Conservation (phyloP, 2,797 vertebrate genomes). For the Cyclura pinguis region DNA sequence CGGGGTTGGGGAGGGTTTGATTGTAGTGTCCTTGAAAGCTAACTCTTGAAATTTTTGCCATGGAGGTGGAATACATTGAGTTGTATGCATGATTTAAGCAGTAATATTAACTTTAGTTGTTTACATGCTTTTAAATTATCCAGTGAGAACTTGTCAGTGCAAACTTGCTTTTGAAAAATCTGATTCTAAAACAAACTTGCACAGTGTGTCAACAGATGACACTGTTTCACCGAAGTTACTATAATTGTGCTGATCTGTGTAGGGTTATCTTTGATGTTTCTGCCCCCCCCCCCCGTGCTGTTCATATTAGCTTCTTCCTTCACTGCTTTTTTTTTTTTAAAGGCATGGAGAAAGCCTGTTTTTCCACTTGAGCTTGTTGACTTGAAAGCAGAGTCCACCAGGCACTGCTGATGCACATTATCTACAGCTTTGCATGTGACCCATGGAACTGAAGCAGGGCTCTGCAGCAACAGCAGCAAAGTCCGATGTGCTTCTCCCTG, state of each 20-base stretch:
- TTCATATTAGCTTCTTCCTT: slow-evolving; percentile 56
- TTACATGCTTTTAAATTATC: slow-evolving; percentile 75
- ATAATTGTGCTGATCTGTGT: slow-evolving; percentile 49
- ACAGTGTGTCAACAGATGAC: slow-evolving; percentile 64
- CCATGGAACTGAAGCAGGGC: background rate
- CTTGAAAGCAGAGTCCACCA: slow-evolving; percentile 3
- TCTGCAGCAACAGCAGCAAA: background rate
- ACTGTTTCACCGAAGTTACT: slow-evolving; percentile 74
- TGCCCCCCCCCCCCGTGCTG: slow-evolving; percentile 54
- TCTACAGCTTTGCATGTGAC: background rate
- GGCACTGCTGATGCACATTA: slow-evolving; percentile 3
- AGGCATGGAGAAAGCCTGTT: slow-evolving; percentile 66
- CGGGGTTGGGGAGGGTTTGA: slow-evolving; percentile 63
- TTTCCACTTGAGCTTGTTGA: slow-evolving; percentile 66
- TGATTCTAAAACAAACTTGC: slow-evolving; percentile 69
- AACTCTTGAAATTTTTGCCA: slow-evolving; percentile 77
- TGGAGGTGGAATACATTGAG: slow-evolving; percentile 76
- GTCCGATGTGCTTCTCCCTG: background rate
- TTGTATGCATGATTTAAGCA: slow-evolving; percentile 81
- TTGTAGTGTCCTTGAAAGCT: slow-evolving; percentile 73
- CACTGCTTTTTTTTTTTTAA: slow-evolving; percentile 63
- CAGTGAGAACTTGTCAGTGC: slow-evolving; percentile 71
- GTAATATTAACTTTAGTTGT: slow-evolving; percentile 79
- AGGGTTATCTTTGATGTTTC: slow-evolving; percentile 58
- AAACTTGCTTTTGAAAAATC: slow-evolving; percentile 67